Conservation (phyloP, 2,113 vertebrate species). For the Gymnarchus niloticus region DNA sequence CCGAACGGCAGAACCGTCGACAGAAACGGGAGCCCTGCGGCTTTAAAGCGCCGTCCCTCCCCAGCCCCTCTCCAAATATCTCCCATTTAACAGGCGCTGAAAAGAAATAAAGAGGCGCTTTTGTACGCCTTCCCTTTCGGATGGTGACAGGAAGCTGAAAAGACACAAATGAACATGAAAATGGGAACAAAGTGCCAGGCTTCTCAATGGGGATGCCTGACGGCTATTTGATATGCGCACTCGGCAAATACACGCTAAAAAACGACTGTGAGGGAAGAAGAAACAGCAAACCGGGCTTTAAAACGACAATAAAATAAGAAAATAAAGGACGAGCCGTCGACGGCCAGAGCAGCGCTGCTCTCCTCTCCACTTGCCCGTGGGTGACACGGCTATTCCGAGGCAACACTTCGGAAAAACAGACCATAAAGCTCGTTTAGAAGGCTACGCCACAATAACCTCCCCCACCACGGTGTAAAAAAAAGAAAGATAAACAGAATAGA, state of each 20-base stretch:
- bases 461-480: slow-evolving; percentile 32
- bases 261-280: slow-evolving; percentile 22
- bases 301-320: background rate
- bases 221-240: slow-evolving; percentile 65
- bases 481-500: slow-evolving; percentile 41
- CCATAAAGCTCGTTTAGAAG: slow-evolving; percentile 18
- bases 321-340: background rate
- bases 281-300: slow-evolving; percentile 19
- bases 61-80: slow-evolving; percentile 80
- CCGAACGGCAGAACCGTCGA: too few species aligned
- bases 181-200: slow-evolving; percentile 83
- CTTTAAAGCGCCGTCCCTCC: slow-evolving; percentile 79
- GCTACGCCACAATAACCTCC: slow-evolving; percentile 37
- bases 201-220: slow-evolving; percentile 64
- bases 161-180: slow-evolving; percentile 74
- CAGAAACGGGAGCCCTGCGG: slow-evolving; percentile 62
- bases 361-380: background rate
- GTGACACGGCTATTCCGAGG: background rate
- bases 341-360: background rate
- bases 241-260: slow-evolving; percentile 55
- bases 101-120: slow-evolving; percentile 82
- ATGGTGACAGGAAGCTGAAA: slow-evolving; percentile 70
- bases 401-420: slow-evolving; percentile 14
- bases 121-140: slow-evolving; percentile 78
- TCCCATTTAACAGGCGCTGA: slow-evolving; percentile 83